Percentiles rank a stretch among this genome's conserved stretches.
These are phyloP conservation scores for Brotogeris chrysoptera DNA, from an alignment of 2,797 vertebrate species.

Conservation along the genomic window DNA sequence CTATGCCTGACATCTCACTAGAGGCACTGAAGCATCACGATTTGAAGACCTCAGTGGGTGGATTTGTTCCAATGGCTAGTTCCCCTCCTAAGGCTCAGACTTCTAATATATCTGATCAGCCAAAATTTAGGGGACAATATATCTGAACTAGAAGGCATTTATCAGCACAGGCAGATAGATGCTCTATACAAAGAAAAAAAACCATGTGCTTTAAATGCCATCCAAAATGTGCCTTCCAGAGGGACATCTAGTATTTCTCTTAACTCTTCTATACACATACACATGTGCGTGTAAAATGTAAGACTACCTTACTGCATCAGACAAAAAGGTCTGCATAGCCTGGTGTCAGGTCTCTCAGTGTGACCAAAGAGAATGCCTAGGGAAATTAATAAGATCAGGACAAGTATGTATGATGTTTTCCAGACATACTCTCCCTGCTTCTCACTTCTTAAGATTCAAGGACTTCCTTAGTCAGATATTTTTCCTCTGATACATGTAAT, in stretches of 20 bases:
- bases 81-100: not conserved
- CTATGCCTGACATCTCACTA: not conserved
- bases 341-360: not conserved
- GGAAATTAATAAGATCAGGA: not conserved
- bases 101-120: not conserved
- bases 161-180: not conserved
- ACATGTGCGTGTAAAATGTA: not conserved
- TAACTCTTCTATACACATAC: not conserved
- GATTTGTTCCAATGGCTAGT: not conserved
- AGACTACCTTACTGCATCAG: not conserved
- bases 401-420: not conserved
- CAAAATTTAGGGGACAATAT: not conserved
- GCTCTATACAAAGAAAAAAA: not conserved
- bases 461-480: not conserved
- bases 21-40: not conserved
- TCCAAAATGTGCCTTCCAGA: not conserved
- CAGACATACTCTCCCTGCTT: not conserved
- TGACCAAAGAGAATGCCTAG: not conserved
- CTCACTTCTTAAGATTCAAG: not conserved
- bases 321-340: not conserved
- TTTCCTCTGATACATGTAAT: not conserved
- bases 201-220: not conserved
- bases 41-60: not conserved
- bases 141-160: not conserved
- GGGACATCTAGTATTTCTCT: not conserved